Evolutionary conservation across 2,797 vertebrate genomes (phyloP).

Genomic region (Halcyon smyrnensis): DNA sequence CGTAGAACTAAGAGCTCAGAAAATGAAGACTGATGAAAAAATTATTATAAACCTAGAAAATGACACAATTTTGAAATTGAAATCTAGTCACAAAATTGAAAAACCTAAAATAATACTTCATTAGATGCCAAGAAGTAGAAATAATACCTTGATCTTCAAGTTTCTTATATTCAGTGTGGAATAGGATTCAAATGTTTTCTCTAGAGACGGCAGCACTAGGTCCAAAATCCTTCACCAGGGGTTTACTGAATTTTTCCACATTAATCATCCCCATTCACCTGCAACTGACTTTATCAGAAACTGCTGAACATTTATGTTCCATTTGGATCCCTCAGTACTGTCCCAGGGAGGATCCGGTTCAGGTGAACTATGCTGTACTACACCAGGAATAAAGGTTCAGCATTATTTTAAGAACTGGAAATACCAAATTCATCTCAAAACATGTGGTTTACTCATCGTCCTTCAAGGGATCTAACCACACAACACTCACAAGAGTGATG

Average conservation of each 20-base stretch:
- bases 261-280: not conserved
- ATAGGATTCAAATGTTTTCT: not conserved
- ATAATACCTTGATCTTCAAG: not conserved
- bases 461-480: not conserved
- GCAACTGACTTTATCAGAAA: not conserved
- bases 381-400: not conserved
- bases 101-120: not conserved
- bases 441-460: not conserved
- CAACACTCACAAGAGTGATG: not conserved
- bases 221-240: not conserved
- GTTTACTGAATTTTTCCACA: not conserved
- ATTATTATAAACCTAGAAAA: not conserved
- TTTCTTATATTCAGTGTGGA: not conserved
- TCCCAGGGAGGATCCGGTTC: not conserved
- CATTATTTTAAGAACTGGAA: not conserved
- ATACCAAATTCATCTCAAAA: not conserved
- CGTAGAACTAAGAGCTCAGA: not conserved
- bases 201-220: not conserved
- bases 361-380: not conserved
- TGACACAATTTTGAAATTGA: not conserved
- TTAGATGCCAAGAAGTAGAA: conserved; percentile 15
- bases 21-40: not conserved
- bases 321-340: not conserved
- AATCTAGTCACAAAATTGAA: not conserved
- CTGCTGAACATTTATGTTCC: not conserved